Percentiles rank a stretch among this genome's conserved stretches.
Conservation (phyloP, 2,797 vertebrate species). For the Chiloscyllium punctatum region DNA sequence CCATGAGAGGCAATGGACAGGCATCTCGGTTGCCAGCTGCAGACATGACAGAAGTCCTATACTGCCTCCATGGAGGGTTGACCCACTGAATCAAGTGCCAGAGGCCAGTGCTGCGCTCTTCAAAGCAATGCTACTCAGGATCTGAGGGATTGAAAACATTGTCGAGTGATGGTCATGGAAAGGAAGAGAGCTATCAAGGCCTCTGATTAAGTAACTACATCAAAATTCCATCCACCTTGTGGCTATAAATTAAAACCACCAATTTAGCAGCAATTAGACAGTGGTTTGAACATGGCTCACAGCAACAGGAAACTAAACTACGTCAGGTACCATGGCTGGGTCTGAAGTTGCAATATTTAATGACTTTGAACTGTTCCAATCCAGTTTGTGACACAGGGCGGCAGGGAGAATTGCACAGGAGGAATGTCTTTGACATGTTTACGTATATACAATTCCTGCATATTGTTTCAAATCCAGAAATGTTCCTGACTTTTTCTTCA, state of each 20-base stretch:
- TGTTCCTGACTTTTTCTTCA: neutral
- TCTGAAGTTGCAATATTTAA: neutral
- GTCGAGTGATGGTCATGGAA: no score
- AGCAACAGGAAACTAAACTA: neutral
- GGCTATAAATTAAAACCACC: neutral
- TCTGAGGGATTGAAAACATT: no score
- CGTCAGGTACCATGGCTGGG: neutral
- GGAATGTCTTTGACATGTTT: neutral
- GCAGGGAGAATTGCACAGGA: neutral
- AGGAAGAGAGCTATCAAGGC: no score
- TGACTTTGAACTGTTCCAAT: neutral
- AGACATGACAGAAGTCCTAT: no score
- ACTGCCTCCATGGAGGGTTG: no score
- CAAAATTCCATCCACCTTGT: no score
- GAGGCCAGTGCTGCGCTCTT: no score
- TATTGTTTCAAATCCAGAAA: neutral
- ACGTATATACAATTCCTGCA: neutral
- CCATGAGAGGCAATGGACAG: no score
- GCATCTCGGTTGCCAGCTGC: no score
- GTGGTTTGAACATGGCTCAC: neutral
- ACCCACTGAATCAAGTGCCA: no score
- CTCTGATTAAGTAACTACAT: no score
- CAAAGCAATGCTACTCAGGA: no score
- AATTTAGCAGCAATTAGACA: neutral
- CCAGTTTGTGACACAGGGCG: neutral